phyloP scores from a whole-genome alignment of 1,140 invertebrate genomes.

The Bombus consobrinus region DNA sequence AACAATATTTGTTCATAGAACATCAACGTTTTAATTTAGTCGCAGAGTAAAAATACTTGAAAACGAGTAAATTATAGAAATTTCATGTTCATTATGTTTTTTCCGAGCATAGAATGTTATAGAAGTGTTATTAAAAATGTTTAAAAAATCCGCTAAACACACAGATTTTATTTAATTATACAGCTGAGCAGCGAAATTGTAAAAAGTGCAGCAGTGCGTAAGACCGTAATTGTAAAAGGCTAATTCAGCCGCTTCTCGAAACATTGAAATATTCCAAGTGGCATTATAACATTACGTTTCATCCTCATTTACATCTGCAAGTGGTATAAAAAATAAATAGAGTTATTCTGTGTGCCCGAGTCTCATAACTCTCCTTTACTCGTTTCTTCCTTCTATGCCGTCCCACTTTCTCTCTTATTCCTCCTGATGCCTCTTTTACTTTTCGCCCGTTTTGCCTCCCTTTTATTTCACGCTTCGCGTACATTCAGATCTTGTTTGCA shows the following conservation, averaged over 20 bases:
- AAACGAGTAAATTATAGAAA: no score
- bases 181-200: not conserved
- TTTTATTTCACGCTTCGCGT: conserved; percentile 32
- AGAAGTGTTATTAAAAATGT: not conserved
- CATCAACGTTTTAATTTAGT: no score
- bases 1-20: no score
- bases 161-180: not conserved
- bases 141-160: not conserved
- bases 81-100: not conserved
- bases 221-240: not conserved
- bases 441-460: conserved; percentile 5
- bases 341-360: conserved; percentile 1
- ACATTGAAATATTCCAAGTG: conserved; percentile 6
- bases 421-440: conserved; percentile 16
- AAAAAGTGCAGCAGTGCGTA: not conserved
- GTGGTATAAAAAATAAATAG: conserved; percentile 27
- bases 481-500: conserved; percentile 12
- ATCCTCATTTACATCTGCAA: conserved; percentile 18
- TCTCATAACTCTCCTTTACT: conserved; percentile 3
- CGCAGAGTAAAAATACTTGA: no score
- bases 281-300: conserved; percentile 12
- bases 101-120: not conserved
- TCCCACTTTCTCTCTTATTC: conserved; percentile 19
- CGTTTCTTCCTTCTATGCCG: not conserved
- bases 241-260: conserved; percentile 3